Base-by-base conservation (phyloP, 2,797 vertebrate species). In the Macropodus opercularis region DNA sequence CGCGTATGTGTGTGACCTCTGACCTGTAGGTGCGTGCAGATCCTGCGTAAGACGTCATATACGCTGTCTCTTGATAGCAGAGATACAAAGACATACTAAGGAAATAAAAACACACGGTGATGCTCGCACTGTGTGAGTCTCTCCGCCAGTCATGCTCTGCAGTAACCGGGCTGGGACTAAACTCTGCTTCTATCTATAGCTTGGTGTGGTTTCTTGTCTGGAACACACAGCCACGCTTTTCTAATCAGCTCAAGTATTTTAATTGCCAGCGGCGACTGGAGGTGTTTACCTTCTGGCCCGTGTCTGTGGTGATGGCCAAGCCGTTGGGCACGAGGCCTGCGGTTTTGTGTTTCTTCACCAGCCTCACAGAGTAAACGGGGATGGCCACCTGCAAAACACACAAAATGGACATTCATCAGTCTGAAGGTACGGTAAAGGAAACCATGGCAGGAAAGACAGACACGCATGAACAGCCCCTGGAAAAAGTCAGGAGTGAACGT, bases 21-120 rank as follows among this genome's bases (percentile, higher is more conserved):
- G 89, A 98, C 96, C 96, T 98, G 95, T 12, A 98, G 89, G 77
- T 98, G 96, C 0, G 95, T 98, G 89, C 96, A 98, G 87, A 98
- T 96, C 82, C 94, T 93, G 66, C 94, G 94, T 38, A 98, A 91
- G 72, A 95, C 92, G 0, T 98, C 96, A 2, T 97, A 98, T 1
- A 96, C 95, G 0, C 95, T 98, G 91, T 98, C 96, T 24, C 96
- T 92, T 52, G 97, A 98, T 46, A 98, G 92, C 75, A 98, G 90
- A 13, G 96, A 98, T 35, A 98, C 96, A 0, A 98, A 98, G 47
- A 98, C 91, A 72, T 98, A 98, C 97, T 98, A 90, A 31, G 44
- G 69, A 63, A 43, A 38, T 11, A 29, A n/a, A 50, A 12, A 44
- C 13, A 47, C 18, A 60, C 1, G 41, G 17, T 13, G 6, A 34